A percentile compares a stretch with the other conserved stretches of the same genome.
Conservation (phyloP, 2,888 invertebrate species). For the Oscheius sp. region DNA sequence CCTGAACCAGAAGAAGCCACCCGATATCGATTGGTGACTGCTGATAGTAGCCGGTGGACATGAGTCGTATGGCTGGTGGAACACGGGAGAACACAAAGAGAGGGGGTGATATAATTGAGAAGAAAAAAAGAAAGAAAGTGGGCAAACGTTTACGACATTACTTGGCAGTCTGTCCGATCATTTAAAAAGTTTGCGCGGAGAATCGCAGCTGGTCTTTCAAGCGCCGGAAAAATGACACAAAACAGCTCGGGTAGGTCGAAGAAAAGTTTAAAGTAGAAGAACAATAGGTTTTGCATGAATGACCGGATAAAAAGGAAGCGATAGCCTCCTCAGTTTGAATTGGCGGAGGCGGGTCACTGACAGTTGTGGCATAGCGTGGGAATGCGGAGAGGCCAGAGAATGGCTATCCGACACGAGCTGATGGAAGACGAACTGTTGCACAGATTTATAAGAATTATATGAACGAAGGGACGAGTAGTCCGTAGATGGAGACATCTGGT, state of each 20-base stretch:
- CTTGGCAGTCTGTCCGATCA: no score
- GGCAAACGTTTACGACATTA: no score
- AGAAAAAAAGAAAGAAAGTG: not conserved
- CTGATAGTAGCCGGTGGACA: conserved; percentile 11
- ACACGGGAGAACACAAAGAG: not conserved
- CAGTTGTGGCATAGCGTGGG: not conserved
- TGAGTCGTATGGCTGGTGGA: not conserved
- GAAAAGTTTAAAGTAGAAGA: no score
- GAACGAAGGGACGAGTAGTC: not conserved
- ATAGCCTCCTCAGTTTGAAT: conserved; percentile 4
- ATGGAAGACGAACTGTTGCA: conserved; percentile 7
- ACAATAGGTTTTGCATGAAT: no score
- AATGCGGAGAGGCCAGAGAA: conserved; percentile 18
- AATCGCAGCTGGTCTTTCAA: not conserved
- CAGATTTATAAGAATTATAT: conserved; percentile 10
- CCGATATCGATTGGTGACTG: conserved; percentile 8
- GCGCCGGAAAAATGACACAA: not conserved
- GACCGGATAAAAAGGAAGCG: not conserved
- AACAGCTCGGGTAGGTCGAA: not conserved
- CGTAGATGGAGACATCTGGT: not conserved
- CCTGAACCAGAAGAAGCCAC: not conserved
- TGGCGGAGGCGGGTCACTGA: conserved; percentile 19
- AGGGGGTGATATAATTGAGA: not conserved
- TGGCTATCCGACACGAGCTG: not conserved
- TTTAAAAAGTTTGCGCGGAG: not conserved